Evolutionary conservation across 2,113 vertebrate genomes (phyloP).

Genomic region (Lepus timidus): DNA sequence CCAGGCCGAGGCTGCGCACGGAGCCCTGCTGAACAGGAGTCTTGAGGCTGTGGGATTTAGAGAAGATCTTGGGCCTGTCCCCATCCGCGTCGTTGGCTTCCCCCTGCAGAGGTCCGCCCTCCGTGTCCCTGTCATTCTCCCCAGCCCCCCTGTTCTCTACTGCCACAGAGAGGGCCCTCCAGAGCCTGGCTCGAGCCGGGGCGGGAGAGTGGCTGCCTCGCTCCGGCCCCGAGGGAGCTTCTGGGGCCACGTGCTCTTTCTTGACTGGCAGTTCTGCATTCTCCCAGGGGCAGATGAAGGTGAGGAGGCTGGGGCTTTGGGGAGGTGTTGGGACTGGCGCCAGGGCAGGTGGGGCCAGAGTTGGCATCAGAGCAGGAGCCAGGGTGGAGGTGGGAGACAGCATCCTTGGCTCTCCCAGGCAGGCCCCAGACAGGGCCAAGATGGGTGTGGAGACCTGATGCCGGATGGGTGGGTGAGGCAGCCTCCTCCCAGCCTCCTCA

Average conservation of each 20-base stretch:
- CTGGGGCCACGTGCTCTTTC: constrained; percentile 23
- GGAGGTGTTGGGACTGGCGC: neutral
- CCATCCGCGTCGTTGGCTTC: neutral
- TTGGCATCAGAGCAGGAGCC: constrained; percentile 59
- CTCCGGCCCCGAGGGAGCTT: neutral
- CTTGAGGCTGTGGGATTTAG: constrained; percentile 55
- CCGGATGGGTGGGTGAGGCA: constrained; percentile 61
- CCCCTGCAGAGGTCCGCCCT: constrained; percentile 20
- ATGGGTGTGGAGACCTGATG: constrained; percentile 84
- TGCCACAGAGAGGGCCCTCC: constrained; percentile 76
- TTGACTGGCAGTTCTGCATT: constrained; percentile 65
- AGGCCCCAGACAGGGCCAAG: neutral
- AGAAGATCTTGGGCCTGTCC: constrained; percentile 45
- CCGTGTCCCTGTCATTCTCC: constrained; percentile 66
- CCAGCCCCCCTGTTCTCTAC: constrained; percentile 39
- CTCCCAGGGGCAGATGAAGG: constrained; percentile 79
- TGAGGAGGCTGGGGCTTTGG: constrained; percentile 60
- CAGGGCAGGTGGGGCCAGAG: neutral
- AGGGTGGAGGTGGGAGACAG: constrained; percentile 70
- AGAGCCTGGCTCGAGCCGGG: constrained; percentile 62
- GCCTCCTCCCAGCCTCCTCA: constrained; percentile 66
- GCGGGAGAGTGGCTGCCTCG: fast-evolving
- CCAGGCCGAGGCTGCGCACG: constrained; percentile 81
- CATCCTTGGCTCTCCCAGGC: neutral
- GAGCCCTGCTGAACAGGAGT: constrained; percentile 54